phyloP scores from a whole-genome alignment of 2,797 vertebrate species.

The Enteromius paludinosus region DNA sequence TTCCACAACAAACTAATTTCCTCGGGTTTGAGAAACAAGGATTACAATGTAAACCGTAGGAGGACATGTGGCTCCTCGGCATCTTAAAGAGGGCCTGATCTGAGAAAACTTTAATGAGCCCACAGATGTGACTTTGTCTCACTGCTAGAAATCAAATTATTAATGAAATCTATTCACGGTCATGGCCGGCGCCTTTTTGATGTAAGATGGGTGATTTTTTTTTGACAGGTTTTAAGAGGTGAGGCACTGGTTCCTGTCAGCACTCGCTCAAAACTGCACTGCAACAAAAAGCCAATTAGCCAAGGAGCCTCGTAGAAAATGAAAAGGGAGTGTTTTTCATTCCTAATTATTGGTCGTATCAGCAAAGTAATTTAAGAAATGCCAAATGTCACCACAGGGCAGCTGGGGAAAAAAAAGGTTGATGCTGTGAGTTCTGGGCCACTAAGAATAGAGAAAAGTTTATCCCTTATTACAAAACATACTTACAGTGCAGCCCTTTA shows the following conservation, averaged over 20 bases:
- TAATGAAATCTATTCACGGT: constrained; percentile 13
- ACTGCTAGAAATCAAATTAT: constrained; percentile 42
- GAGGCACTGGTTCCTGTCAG: constrained; percentile 12
- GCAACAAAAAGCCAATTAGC: constrained; percentile 48
- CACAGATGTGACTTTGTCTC: constrained; percentile 28
- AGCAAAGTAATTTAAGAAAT: constrained; percentile 51
- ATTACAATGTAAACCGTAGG: constrained; percentile 13
- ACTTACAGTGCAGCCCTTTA: constrained; percentile 24
- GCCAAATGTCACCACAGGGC: constrained; percentile 51
- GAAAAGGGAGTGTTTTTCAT: constrained; percentile 44
- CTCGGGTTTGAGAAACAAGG: background rate
- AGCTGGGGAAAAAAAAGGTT: background rate
- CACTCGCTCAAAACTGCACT: constrained; percentile 30
- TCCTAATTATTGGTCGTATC: constrained; percentile 51
- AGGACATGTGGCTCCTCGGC: constrained; percentile 3
- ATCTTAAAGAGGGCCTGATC: constrained; percentile 22
- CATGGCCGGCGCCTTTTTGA: background rate
- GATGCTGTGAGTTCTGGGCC: constrained; percentile 7
- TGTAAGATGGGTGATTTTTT: constrained; percentile 19
- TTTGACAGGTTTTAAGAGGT: constrained; percentile 26
- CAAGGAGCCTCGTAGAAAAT: constrained; percentile 34
- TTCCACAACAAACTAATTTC: constrained; percentile 1
- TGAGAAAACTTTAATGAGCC: constrained; percentile 41
- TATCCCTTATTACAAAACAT: constrained; percentile 35
- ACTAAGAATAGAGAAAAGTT: background rate